phyloP scores from a whole-genome alignment of 37 sponge, comb jelly and placozoan species.

The Oopsacas minuta region DNA sequence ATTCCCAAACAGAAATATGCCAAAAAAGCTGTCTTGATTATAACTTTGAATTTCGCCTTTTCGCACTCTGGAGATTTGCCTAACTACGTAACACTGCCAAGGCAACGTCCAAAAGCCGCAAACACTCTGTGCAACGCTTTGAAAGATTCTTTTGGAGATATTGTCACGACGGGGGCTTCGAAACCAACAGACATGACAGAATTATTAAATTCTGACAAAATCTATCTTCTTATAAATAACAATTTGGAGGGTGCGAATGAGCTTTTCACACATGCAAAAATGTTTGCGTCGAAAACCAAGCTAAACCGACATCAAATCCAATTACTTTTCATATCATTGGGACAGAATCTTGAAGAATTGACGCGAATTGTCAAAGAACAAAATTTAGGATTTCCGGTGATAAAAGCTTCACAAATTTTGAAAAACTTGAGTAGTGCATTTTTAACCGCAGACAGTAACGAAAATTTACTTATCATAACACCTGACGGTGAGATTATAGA shows the following conservation, averaged over 20 bases:
- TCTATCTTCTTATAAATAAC: background rate
- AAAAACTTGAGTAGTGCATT: background rate
- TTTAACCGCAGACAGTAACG: background rate
- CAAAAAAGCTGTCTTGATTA: background rate
- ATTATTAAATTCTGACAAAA: background rate
- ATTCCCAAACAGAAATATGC: background rate
- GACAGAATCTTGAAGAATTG: background rate
- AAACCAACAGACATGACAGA: background rate
- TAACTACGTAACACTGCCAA: background rate
- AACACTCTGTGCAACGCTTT: background rate
- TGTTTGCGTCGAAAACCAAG: background rate
- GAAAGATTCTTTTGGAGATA: background rate
- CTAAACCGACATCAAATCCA: background rate
- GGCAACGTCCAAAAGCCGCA: background rate
- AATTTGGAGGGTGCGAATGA: background rate
- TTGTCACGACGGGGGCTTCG: background rate
- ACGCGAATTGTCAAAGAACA: background rate
- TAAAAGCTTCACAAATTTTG: background rate
- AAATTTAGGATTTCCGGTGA: background rate
- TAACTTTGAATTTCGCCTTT: background rate
- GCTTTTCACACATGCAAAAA: background rate
- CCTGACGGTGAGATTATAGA: background rate
- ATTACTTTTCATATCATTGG: background rate
- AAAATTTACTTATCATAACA: background rate
- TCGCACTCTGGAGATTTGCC: background rate